Evolutionary conservation across 2,888 invertebrate species (phyloP).

Genomic region (Adelognathus sp.): DNA sequence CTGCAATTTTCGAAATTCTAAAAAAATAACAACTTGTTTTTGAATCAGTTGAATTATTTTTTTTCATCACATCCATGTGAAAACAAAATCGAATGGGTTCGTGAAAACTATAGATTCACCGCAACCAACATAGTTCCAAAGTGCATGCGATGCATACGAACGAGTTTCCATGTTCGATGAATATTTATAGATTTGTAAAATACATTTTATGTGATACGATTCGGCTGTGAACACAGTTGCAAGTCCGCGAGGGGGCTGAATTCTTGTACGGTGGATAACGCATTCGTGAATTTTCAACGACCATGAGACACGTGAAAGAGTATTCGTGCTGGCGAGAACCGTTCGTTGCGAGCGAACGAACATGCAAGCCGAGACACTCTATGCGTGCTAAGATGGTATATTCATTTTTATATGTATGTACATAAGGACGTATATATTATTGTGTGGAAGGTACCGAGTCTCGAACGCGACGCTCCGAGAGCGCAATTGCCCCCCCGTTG

Average conservation of each 20-base stretch:
- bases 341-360: conserved; percentile 31
- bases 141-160: too few relatives aligned
- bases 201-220: neutral
- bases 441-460: conserved; percentile 25
- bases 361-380: conserved; percentile 16
- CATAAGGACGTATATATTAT: neutral
- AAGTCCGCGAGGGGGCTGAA: neutral
- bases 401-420: neutral
- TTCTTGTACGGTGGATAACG: conserved; percentile 34
- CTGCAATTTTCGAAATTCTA: too few relatives aligned
- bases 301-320: conserved; percentile 39
- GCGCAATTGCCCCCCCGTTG: conserved; percentile 54
- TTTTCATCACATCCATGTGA: too few relatives aligned
- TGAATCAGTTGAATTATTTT: too few relatives aligned
- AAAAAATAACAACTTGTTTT: too few relatives aligned
- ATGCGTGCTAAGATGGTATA: neutral
- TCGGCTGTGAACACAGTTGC: neutral
- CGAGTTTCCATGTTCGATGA: too few relatives aligned
- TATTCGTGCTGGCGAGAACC: conserved; percentile 38
- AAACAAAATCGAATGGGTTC: too few relatives aligned
- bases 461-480: conserved; percentile 48
- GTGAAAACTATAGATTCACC: too few relatives aligned
- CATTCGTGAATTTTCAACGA: conserved; percentile 37
- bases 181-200: too few relatives aligned
- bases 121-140: too few relatives aligned